Evolutionary conservation across 2,797 vertebrate species (phyloP), one percentile per base, ranked within the genome.

Genomic region (Gouania willdenowi): DNA sequence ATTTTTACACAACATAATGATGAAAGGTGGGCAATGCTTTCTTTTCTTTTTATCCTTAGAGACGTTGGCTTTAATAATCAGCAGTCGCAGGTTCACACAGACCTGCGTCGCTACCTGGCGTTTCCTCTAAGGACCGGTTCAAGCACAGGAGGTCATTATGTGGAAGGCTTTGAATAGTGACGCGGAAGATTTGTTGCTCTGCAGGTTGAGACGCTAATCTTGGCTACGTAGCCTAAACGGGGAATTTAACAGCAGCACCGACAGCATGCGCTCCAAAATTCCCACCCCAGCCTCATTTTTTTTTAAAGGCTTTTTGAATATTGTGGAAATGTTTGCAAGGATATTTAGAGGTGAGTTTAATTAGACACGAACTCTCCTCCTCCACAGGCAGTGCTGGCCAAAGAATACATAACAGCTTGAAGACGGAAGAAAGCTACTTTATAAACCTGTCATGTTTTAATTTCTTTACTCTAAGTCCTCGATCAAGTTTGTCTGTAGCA

Each of bases 331-430:
- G 76, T 78, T 66, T 44, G 78, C 70, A 84, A 83, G 78, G 82
- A 77, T 85, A 77, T 84, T 84, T 86, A 74, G 77, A 82, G 82
- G 79, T 82, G 75, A 83, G 78, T 81, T 83, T 84, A 87, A 87
- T 87, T 84, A 86, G 83, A 83, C 59, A 72, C 64, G 71, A 71
- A 66, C 78, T 76, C 71, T 72, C 66, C 64, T 79, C 72, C 59
- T n/a, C n/a, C n/a, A n/a, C n/a, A n/a, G n/a, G 66, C 71, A 56
- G 66, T 21, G 60, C 70, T 70, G 67, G 77, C 79, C 77, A 73
- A 81, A 70, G 76, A 82, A 85, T 78, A 63, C 71, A 75, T 59
- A 82, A 79, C 72, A 71, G 77, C 80, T 82, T 15, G 53, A 69
- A 77, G 79, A 77, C 66, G 68, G 72, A 59, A 73, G 68, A 60